Base-by-base conservation (phyloP, 2,888 invertebrate species). In the Clunio marinus region DNA sequence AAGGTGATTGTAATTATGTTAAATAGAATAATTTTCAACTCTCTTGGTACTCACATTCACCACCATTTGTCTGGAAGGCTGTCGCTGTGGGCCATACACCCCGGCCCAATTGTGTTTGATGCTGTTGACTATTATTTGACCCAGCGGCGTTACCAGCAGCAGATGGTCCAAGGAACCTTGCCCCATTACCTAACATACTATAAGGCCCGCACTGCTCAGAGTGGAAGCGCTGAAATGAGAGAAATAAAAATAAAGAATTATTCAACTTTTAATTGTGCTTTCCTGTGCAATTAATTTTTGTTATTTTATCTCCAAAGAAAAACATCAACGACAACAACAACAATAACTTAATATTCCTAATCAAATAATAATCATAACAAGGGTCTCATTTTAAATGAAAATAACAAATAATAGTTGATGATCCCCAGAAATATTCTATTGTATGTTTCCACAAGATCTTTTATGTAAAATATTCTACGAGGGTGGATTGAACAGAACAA, bases 171-270 rank as follows among this genome's bases (percentile, higher is more conserved):
- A 66, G 32, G 17, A 65, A 51, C 28, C 66, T 45, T 55, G 63
- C 63, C 27, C 63, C 63, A 63, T 63, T 63, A 63, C 63, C 63
- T 63, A 63, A 63, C 63, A 63, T 63, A 46, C 63, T 51, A 17
- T 51, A 51, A 51, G 5, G 51, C 51, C 17, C 41, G n/a, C n/a
- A 17, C 51, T 51, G 7, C 46, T 63, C 5, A 27, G 35, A 41
- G 22, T 37, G 35, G 35, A 22, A 60, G n/a, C 13, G 27, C 63
- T 63, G 63, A 45, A 63, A 62, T 24, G 37, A 63, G 15, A 37
- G 5, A 59, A 7, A 27, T 22, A 57, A 27, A 57, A n/a, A 20
- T 22, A 57, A 17, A 17, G 51, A 57, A 57, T 4, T 57, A n/a
- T 27, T 45, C 2, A 57, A 27, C n/a, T n/a, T n/a, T n/a, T 25